Evolutionary conservation across 2,113 vertebrate species (phyloP), one percentile per base, ranked within the genome.

Genomic region (Carassius gibelio): DNA sequence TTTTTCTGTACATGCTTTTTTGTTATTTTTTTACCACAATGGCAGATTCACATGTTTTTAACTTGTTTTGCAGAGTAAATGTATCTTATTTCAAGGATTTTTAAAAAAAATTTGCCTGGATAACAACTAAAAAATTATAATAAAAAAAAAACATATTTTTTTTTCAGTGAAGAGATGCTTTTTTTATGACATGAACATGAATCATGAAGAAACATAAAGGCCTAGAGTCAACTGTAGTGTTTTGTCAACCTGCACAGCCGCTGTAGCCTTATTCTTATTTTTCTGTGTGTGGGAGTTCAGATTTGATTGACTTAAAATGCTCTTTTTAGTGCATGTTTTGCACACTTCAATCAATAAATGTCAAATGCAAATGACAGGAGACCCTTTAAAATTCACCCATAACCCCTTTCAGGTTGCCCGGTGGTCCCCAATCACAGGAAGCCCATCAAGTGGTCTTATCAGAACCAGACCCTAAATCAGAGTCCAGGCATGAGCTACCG

Each of bases 361-460:
- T 0, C 9, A 64, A 86, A 57, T 82, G 26, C 26, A 61, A 50
- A 48, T 21, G 23, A 81, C 59, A 36, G 38, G 10, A 36, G 62
- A 75, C 38, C 9, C 1, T n/a, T 9, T 38, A 1, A 34, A 55
- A 26, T 23, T 64, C 9, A 30, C 14, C 82, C 45, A 68, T 74
- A 81, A 26, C 79, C 62, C 50, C 87, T 68, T 61, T 48, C 76
- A 95, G 94, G 94, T 69, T 95, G 93, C 71, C 95, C 95, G 0
- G 91, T 93, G 6, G 84, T 92, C 81, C 90, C 93, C 26, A 93
- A 92, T 59, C 91, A 94, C 87, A 94, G 90, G 81, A 90, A 69
- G 2, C 68, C 90, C 4, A 91, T 97, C 69, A 92, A 15, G 38
- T 97, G 96, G 96, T 89, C 91, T 82, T 94, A 92, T 10, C 88